Base-by-base conservation (phyloP, 53 echinoderm and acorn worm genomes). In the Patiria pectinifera region DNA sequence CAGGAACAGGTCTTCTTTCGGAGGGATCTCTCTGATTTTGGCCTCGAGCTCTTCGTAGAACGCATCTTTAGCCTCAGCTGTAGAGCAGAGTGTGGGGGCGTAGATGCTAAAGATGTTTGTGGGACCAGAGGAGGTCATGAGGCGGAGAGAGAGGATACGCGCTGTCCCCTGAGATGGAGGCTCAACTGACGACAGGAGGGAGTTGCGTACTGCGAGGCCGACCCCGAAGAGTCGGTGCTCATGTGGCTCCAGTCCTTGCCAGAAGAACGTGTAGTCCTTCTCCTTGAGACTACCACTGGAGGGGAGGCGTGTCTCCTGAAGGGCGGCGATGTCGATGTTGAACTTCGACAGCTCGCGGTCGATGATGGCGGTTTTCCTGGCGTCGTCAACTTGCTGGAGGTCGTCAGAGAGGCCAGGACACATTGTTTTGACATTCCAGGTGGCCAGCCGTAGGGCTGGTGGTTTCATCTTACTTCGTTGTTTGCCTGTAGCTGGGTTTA, bases 201-300 rank as follows among this genome's bases (percentile, higher is more conserved):
- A 69, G 84, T 84, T 85, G 14, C 78, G 53, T 24, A 92, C 85
- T 10, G 86, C 85, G 44, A 86, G 71, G 4, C 47, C 88, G 1
- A 83, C 83, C 2, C 92, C 86, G 3, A 77, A 44, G 21, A 59
- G 46, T 45, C 77, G 16, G 15, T 3, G 45, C 19, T 93, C 93
- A 5, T 91, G 86, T 19, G 45, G 70, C 15, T 48, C 60, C 81
- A 49, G 43, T 53, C 94, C 91, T 16, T 91, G 91, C 86, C 94
- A 91, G 76, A 80, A 94, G 91, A 91, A 86, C 6, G 82, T 94
- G 80, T 91, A 91, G 81, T 86, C 71, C 45, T 91, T 43, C 74
- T 94, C 81, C 58, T 78, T 86, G 3, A 91, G 48, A 15, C 59
- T 72, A 35, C 94, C 91, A 15, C 1, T 13, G 45, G 7, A 16